These are phyloP conservation scores for Crocodylus rhombifer DNA, from an alignment of 2,797 vertebrate genomes.

Conservation along the genomic window DNA sequence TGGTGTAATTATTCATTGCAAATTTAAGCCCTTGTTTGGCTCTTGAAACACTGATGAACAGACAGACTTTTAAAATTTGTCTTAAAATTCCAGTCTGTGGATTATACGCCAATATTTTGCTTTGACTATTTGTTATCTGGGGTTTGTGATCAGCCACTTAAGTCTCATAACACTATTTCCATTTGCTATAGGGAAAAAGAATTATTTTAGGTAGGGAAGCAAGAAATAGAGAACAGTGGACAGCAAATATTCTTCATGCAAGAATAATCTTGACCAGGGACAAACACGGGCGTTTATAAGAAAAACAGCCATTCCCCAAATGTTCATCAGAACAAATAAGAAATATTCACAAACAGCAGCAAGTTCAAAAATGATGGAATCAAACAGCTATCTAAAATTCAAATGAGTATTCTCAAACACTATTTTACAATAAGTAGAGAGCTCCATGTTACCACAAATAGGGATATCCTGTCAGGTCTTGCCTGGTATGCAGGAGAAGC, in stretches of 20 bases:
- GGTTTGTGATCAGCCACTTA: not conserved
- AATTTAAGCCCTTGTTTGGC: slow-evolving; percentile 12
- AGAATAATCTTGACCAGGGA: not conserved
- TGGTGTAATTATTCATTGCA: slow-evolving; percentile 20
- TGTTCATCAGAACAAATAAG: not conserved
- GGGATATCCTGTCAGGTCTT: not conserved
- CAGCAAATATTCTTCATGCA: not conserved
- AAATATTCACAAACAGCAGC: slow-evolving; percentile 16
- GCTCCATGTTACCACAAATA: not conserved
- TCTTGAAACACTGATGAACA: not conserved
- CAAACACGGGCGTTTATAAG: not conserved
- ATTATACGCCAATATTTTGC: not conserved
- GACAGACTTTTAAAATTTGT: not conserved
- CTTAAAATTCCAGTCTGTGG: not conserved
- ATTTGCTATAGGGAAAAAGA: not conserved
- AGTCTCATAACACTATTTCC: not conserved
- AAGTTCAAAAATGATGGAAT: not conserved
- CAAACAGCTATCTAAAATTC: not conserved
- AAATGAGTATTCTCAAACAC: not conserved
- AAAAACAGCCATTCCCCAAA: not conserved
- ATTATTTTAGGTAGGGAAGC: not conserved
- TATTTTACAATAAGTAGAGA: not conserved
- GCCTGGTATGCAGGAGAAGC: not conserved
- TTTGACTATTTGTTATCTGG: not conserved
- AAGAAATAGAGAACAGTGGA: not conserved